These are phyloP conservation scores for Eurois occulta DNA, from an alignment of 2,888 invertebrate genomes.

Conservation along the genomic window DNA sequence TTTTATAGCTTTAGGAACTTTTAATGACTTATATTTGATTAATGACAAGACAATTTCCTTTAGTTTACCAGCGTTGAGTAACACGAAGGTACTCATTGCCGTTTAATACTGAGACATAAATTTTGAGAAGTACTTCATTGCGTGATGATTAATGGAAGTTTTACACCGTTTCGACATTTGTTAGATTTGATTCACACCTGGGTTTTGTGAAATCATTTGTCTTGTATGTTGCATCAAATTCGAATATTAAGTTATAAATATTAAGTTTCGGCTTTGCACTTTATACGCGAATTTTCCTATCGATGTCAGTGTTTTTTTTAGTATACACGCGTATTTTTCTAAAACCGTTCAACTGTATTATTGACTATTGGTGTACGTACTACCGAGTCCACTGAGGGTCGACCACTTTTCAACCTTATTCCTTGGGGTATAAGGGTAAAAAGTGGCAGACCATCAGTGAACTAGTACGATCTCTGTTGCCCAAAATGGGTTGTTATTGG, in stretches of 20 bases:
- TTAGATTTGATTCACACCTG: constrained; percentile 15
- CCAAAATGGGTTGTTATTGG: neutral
- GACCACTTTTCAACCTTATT: too few relatives aligned
- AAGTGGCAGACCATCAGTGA: too few relatives aligned
- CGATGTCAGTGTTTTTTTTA: neutral
- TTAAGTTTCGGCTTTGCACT: neutral
- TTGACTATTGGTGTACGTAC: neutral
- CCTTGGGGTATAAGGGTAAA: too few relatives aligned
- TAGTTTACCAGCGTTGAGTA: constrained; percentile 62
- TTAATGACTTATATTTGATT: constrained; percentile 74
- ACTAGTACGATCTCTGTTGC: neutral
- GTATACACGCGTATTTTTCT: neutral
- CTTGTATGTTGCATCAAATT: neutral
- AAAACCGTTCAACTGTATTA: neutral
- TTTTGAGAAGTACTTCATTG: constrained; percentile 48
- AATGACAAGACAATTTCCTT: constrained; percentile 72
- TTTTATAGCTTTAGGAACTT: constrained; percentile 72
- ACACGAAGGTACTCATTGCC: constrained; percentile 52
- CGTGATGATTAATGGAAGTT: constrained; percentile 40
- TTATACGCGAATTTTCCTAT: neutral
- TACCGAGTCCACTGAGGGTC: too few relatives aligned
- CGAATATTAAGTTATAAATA: too few relatives aligned
- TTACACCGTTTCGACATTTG: constrained; percentile 43
- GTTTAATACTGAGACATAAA: constrained; percentile 52
- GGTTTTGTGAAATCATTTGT: constrained; percentile 4